Percentiles rank a stretch among this genome's conserved stretches.
phyloP scores from a whole-genome alignment of 2,113 vertebrate genomes.

The Dromiciops gliroides region DNA sequence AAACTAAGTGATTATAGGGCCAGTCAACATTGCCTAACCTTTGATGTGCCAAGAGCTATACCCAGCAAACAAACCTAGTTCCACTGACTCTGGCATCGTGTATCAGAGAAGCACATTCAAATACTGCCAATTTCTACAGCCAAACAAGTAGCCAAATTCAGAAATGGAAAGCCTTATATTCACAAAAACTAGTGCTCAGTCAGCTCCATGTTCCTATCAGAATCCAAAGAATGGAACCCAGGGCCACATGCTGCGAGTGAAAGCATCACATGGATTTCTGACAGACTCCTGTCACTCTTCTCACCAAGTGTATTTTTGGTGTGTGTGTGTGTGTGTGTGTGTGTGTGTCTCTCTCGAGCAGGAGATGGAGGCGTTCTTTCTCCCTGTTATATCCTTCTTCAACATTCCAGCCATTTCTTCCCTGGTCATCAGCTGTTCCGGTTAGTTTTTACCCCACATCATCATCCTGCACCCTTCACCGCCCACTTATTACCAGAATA shows the following conservation, averaged over 20 bases:
- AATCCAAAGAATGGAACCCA: neutral
- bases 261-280: neutral
- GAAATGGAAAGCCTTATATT: neutral
- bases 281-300: neutral
- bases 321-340: too few relatives aligned
- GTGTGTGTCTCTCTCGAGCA: too few relatives aligned
- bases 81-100: neutral
- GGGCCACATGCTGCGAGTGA: neutral
- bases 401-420: neutral
- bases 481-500: neutral
- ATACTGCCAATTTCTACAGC: neutral
- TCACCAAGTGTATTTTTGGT: neutral
- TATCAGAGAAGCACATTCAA: neutral
- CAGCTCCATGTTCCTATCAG: neutral
- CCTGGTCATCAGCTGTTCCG: neutral
- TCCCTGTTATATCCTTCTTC: neutral
- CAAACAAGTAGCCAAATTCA: neutral
- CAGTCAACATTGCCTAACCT: neutral
- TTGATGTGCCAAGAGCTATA: neutral
- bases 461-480: neutral
- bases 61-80: neutral
- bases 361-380: neutral
- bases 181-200: neutral
- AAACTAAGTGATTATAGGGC: neutral
- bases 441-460: neutral